Conservation (phyloP, 2,113 vertebrate genomes). For the Cettia cetti region DNA sequence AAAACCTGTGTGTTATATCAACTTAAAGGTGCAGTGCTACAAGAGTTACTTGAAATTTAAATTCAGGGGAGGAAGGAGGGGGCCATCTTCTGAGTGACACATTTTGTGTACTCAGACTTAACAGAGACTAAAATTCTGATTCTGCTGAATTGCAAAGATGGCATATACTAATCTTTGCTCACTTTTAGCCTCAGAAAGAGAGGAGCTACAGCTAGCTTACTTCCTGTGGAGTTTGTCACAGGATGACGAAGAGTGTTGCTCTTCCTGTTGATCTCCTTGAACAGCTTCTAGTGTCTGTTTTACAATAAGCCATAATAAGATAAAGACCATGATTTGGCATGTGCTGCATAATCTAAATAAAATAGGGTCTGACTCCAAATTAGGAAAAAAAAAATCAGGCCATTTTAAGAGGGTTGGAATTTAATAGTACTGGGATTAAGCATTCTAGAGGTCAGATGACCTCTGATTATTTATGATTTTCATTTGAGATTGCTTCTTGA, state of each 20-base stretch:
- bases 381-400: background rate
- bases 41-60: background rate
- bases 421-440: background rate
- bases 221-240: background rate
- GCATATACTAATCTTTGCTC: background rate
- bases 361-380: background rate
- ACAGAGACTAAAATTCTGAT: background rate
- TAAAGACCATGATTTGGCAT: background rate
- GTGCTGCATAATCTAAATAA: background rate
- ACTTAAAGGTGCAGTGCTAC: slow-evolving; percentile 46
- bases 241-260: background rate
- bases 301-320: background rate
- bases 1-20: background rate
- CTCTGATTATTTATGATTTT: background rate
- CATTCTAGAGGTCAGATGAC: background rate
- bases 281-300: background rate
- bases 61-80: background rate
- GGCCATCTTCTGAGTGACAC: background rate
- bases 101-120: background rate
- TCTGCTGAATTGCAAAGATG: background rate
- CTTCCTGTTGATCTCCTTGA: background rate
- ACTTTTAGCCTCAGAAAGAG: background rate
- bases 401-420: background rate
- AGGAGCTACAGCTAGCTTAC: background rate
- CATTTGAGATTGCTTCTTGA: background rate